Percentiles rank a stretch among this genome's conserved stretches.
phyloP scores from a whole-genome alignment of 2,888 invertebrate genomes.

The Lypha dubia region DNA sequence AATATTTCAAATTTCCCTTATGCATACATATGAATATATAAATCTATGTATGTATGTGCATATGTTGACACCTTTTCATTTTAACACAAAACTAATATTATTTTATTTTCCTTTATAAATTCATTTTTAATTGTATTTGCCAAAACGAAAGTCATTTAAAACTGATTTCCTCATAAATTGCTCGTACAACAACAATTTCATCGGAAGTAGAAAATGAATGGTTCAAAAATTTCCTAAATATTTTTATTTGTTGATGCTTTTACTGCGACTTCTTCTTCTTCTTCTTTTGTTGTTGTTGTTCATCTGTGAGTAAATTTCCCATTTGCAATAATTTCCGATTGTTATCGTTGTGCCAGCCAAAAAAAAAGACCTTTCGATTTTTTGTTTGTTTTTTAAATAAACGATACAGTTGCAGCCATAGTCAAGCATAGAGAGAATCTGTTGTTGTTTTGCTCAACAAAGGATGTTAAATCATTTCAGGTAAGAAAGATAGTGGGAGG shows the following conservation, averaged over 20 bases:
- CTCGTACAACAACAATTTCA: neutral
- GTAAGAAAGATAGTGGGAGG: neutral
- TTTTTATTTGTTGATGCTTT: conserved; percentile 16
- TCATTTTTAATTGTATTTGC: conserved; percentile 39
- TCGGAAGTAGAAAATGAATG: conserved; percentile 21
- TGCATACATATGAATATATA: too few relatives aligned
- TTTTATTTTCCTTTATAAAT: neutral
- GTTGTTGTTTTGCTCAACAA: conserved; percentile 10
- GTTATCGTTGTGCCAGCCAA: conserved; percentile 52
- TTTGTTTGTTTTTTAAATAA: conserved; percentile 22
- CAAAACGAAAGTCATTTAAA: conserved; percentile 53
- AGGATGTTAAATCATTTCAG: conserved; percentile 18
- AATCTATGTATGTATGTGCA: neutral
- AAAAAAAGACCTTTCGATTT: conserved; percentile 39
- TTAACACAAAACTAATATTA: neutral
- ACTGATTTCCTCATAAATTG: conserved; percentile 54
- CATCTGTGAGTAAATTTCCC: conserved; percentile 12
- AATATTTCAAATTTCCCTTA: neutral
- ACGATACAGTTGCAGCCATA: conserved; percentile 18
- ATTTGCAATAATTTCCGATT: conserved; percentile 67
- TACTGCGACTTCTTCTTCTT: too few relatives aligned
- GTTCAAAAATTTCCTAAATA: conserved; percentile 23
- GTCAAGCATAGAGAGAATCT: conserved; percentile 12
- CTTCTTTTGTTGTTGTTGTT: conserved; percentile 23
- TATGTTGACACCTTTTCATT: neutral